Evolutionary conservation across 2,888 invertebrate species (phyloP).

Genomic region (Bellardia bayeri): DNA sequence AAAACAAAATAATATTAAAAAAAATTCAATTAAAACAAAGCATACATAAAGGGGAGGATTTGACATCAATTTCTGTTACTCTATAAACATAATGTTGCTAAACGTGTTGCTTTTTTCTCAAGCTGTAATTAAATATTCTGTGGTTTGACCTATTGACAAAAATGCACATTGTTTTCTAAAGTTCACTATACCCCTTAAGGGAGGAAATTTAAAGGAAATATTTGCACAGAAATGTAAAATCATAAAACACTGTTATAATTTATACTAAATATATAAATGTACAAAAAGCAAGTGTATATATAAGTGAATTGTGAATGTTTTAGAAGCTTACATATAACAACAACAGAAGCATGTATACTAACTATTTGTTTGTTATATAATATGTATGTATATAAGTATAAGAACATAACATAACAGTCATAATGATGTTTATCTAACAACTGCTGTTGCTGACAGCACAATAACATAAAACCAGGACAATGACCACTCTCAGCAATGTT

Average conservation of each 20-base stretch:
- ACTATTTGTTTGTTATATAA: background rate
- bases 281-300: background rate
- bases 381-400: background rate
- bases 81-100: background rate
- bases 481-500: slow-evolving; percentile 60
- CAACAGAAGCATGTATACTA: slow-evolving; percentile 3
- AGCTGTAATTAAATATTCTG: slow-evolving; percentile 37
- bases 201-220: background rate
- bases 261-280: background rate
- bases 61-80: background rate
- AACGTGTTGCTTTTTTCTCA: background rate
- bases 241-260: background rate
- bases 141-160: slow-evolving; percentile 37
- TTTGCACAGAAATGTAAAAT: background rate
- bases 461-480: slow-evolving; percentile 64
- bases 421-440: slow-evolving; percentile 64
- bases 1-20: background rate
- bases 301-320: slow-evolving; percentile 21
- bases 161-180: slow-evolving; percentile 2
- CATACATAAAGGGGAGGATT: background rate
- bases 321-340: background rate
- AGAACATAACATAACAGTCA: slow-evolving; percentile 53
- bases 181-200: background rate
- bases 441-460: slow-evolving; percentile 58
- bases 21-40: background rate